Evolutionary conservation across 1,140 invertebrate genomes (phyloP).

Genomic region (Laupala kohalensis): DNA sequence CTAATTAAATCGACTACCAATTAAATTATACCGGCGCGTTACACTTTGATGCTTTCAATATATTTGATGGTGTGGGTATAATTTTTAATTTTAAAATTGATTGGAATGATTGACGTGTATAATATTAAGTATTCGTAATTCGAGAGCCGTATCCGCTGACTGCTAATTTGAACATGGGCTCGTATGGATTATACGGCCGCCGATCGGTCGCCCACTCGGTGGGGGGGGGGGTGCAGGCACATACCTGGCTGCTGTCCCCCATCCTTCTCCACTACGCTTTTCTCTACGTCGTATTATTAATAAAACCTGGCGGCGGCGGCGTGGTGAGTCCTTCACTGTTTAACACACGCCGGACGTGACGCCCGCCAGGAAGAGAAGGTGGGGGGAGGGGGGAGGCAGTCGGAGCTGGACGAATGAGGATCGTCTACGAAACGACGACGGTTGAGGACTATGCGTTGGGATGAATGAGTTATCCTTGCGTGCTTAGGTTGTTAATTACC

Average conservation of each 20-base stretch:
- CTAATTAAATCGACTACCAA: slow-evolving; percentile 8
- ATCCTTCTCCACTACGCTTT: no score
- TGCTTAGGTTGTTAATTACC: no score
- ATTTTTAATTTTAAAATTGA: background rate
- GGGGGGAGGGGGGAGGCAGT: background rate
- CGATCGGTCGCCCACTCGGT: background rate
- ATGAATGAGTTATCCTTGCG: no score
- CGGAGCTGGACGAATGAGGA: no score
- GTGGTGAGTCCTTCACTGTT: background rate
- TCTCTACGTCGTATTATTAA: background rate
- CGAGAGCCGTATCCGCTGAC: background rate
- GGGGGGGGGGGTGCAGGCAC: no score
- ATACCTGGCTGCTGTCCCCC: background rate
- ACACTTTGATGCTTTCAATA: slow-evolving; percentile 3
- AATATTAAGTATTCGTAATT: slow-evolving; percentile 1
- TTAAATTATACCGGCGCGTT: background rate
- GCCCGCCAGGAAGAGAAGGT: background rate
- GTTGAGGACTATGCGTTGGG: no score
- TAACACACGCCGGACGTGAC: background rate
- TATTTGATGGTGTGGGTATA: background rate
- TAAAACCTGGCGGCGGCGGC: background rate
- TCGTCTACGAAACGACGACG: no score
- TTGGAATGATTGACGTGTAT: slow-evolving; percentile 2
- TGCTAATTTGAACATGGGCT: background rate
- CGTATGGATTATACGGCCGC: background rate